Percentiles rank a stretch among this genome's conserved stretches.
These are phyloP conservation scores for Drosophila guanche DNA, from an alignment of 1,140 invertebrate species.

Conservation along the genomic window DNA sequence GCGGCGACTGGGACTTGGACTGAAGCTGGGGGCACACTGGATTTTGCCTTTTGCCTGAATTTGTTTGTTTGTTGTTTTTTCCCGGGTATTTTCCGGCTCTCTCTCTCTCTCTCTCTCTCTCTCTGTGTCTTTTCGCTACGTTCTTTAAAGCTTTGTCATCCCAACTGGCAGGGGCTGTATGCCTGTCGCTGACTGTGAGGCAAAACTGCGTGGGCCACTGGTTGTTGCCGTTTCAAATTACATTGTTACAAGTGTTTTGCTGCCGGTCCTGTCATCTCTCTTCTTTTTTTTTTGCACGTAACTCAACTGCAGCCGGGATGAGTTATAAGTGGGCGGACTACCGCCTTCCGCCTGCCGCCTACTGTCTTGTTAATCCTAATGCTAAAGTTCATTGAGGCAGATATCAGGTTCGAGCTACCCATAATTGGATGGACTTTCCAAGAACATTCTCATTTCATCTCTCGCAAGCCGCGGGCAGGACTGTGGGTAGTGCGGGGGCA, in stretches of 20 bases:
- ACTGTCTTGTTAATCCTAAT: constrained; percentile 1
- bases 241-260: constrained; percentile 62
- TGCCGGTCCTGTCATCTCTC: background rate
- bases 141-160: constrained; percentile 49
- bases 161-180: constrained; percentile 1
- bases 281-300: constrained; percentile 14
- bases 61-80: constrained; percentile 59
- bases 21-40: background rate
- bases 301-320: constrained; percentile 17
- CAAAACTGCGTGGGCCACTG: constrained; percentile 49
- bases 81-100: constrained; percentile 5
- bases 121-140: constrained; percentile 4
- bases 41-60: constrained; percentile 63
- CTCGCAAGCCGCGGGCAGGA: too few relatives aligned
- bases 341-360: background rate
- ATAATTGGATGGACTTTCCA: too few relatives aligned
- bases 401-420: too few relatives aligned
- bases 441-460: too few relatives aligned
- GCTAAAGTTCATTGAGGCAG: constrained; percentile 18
- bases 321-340: constrained; percentile 12
- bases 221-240: constrained; percentile 64
- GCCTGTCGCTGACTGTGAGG: constrained; percentile 48
- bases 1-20: too few relatives aligned
- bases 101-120: constrained; percentile 1
- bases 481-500: too few relatives aligned